Evolutionary conservation across 1,140 invertebrate species (phyloP).

Genomic region (Thaumetopoea pityocampa): DNA sequence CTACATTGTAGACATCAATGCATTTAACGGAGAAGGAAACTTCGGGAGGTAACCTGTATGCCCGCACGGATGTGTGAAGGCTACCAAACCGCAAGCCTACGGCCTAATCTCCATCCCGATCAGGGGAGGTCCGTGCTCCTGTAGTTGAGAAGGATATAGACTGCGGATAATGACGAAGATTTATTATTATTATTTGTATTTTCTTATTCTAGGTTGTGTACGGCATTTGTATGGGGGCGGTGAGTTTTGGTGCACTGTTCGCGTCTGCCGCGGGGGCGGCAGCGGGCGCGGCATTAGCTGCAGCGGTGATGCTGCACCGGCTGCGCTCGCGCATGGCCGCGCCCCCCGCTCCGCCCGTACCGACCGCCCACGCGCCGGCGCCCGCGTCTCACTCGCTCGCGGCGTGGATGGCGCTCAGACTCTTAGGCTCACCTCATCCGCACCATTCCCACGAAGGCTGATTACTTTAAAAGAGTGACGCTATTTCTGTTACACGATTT

Average conservation of each 20-base stretch:
- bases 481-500: too few relatives aligned
- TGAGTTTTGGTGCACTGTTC: constrained; percentile 91
- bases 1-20: too few relatives aligned
- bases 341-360: constrained; percentile 72
- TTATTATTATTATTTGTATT: too few relatives aligned
- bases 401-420: constrained; percentile 83
- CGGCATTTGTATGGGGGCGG: constrained; percentile 92
- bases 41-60: too few relatives aligned
- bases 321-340: constrained; percentile 80
- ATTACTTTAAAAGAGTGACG: too few relatives aligned
- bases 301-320: constrained; percentile 84
- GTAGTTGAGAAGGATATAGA: too few relatives aligned
- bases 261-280: constrained; percentile 90
- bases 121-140: too few relatives aligned
- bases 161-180: too few relatives aligned
- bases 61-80: too few relatives aligned
- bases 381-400: constrained; percentile 78
- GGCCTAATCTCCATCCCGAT: too few relatives aligned
- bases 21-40: too few relatives aligned
- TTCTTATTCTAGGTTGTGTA: constrained; percentile 79
- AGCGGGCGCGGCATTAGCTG: constrained; percentile 87
- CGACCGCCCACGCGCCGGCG: constrained; percentile 76
- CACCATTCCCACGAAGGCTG: constrained; percentile 44
- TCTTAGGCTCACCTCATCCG: constrained; percentile 76
- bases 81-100: too few relatives aligned